These are phyloP conservation scores for Boleophthalmus pectinirostris DNA, from an alignment of 2,113 vertebrate species.

Conservation along the genomic window DNA sequence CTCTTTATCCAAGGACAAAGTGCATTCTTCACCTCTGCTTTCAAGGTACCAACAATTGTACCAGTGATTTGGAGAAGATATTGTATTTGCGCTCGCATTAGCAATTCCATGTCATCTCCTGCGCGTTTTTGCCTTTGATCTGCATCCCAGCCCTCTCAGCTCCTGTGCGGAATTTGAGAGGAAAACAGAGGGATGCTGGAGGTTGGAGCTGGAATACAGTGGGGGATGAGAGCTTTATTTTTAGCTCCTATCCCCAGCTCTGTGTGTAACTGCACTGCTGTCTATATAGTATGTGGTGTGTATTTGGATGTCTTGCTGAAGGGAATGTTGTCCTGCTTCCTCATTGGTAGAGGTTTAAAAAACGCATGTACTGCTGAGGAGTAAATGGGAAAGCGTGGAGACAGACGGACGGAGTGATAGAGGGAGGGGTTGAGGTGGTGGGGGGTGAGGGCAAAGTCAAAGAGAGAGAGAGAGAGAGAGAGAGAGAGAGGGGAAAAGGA, in stretches of 20 bases:
- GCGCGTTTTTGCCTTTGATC: constrained; percentile 59
- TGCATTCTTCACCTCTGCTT: not conserved
- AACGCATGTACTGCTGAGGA: constrained; percentile 41
- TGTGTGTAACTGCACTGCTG: constrained; percentile 61
- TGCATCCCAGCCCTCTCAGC: constrained; percentile 55
- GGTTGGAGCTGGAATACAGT: constrained; percentile 18
- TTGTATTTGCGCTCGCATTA: not conserved
- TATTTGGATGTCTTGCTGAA: constrained; percentile 69
- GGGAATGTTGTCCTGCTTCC: constrained; percentile 68
- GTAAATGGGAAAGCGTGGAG: constrained; percentile 22
- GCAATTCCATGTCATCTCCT: constrained; percentile 36
- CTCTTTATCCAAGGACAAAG: not conserved
- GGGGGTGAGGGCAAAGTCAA: constrained; percentile 43
- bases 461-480: constrained; percentile 42
- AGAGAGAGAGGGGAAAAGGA: constrained; percentile 24
- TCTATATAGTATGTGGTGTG: constrained; percentile 35
- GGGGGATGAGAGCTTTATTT: constrained; percentile 64
- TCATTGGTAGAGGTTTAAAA: constrained; percentile 63
- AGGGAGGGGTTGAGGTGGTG: constrained; percentile 18
- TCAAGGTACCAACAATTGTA: not conserved
- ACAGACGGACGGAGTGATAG: constrained; percentile 34
- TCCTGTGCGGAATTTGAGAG: constrained; percentile 41
- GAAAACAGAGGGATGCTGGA: constrained; percentile 36
- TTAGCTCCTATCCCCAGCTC: constrained; percentile 70
- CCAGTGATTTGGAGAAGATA: not conserved